phyloP scores from a whole-genome alignment of 2,113 vertebrate species.

The Muntiacus reevesi region DNA sequence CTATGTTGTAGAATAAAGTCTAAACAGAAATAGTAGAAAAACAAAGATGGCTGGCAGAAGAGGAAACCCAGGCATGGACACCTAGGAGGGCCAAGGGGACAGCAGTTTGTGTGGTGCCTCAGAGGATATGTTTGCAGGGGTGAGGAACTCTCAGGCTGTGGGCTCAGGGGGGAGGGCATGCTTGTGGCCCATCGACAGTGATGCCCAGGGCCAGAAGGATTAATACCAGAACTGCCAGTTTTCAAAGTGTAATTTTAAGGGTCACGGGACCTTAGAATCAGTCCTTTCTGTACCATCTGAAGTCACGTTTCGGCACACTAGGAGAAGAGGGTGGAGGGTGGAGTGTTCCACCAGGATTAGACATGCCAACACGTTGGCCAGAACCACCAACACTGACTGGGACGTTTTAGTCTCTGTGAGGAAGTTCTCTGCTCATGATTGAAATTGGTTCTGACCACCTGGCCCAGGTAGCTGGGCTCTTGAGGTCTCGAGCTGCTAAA shows the following conservation, averaged over 20 bases:
- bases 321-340: not conserved
- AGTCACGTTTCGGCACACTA: not conserved
- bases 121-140: not conserved
- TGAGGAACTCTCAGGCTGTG: not conserved
- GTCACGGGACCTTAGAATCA: not conserved
- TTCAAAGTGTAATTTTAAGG: not conserved
- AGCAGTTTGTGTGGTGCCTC: not conserved
- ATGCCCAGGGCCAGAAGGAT: not conserved
- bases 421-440: not conserved
- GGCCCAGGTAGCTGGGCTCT: not conserved
- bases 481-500: not conserved
- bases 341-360: not conserved
- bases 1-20: not conserved
- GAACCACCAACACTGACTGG: not conserved
- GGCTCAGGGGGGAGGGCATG: rapidly evolving
- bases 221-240: not conserved
- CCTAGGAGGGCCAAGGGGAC: not conserved
- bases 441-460: not conserved
- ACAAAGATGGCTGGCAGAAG: not conserved
- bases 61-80: not conserved
- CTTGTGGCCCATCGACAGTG: rapidly evolving
- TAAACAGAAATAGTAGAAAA: not conserved
- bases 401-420: not conserved
- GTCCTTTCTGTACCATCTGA: not conserved
- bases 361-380: not conserved